Evolutionary conservation across 2,888 invertebrate species (phyloP), one percentile per base, ranked within the genome.

Genomic region (Luperina testacea): DNA sequence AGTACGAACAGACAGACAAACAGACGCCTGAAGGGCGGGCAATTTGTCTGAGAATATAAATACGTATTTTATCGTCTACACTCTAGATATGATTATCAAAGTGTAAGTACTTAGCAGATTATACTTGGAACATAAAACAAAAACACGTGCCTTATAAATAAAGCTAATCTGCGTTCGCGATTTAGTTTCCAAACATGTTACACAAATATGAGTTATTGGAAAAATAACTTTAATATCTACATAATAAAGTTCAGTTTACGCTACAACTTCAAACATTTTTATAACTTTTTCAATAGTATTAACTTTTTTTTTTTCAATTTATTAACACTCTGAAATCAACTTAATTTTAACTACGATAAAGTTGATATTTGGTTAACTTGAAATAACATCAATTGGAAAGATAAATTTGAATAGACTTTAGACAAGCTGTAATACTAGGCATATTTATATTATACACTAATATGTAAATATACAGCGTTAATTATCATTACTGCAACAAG

Each of bases 1-100:
- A 79, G 57, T 74, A 72, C 67, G 51, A 13, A 74, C 72, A 86
- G 75, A 86, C 84, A 85, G 85, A 86, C 86, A 81, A 76, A 84
- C 63, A 77, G 79, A 76, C 86, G 87, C 87, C 77, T 74, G 77
- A 80, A 80, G 77, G 75, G 78, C 81, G 72, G 61, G 78, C 70
- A 75, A 80, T 80, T 72, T 76, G 68, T 79, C 69, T 74, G 63
- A 67, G 51, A 77, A 48, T 71, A 70, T 78, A 75, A 75, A 84
- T 84, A 77, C 64, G 38, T 63, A 63, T 38, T 53, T 77, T 48
- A 78, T 75, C 45, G 61, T 64, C 57, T 24, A 57, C 69, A 76
- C 51, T 38, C 61, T 15, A 38, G 65, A 81, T 71, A 84, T 75
- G 51, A 78, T 67, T 72, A 84, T 78, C 75, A 81, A 75, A 81